phyloP scores from a whole-genome alignment of 2,113 vertebrate genomes.

The Pitta sordida region DNA sequence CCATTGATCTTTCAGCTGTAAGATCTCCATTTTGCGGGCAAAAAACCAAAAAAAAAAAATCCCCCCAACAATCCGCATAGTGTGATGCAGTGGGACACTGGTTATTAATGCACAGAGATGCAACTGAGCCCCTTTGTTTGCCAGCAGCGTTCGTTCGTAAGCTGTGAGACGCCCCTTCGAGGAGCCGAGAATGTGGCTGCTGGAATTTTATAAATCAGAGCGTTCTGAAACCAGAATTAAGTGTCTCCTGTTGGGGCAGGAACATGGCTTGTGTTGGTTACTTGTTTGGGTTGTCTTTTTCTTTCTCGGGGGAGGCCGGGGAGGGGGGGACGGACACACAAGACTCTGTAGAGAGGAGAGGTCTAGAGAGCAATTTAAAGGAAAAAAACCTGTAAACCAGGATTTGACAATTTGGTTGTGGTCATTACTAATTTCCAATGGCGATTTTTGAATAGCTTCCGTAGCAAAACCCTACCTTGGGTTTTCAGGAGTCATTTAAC shows the following conservation, averaged over 20 bases:
- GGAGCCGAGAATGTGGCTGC: neutral
- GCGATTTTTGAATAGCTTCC: neutral
- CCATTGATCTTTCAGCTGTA: neutral
- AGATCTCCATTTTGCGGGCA: slow-evolving; percentile 46
- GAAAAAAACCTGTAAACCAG: neutral
- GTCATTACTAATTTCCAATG: neutral
- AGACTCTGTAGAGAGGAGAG: neutral
- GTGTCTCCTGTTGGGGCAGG: neutral
- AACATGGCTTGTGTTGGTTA: neutral
- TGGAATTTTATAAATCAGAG: slow-evolving; percentile 47
- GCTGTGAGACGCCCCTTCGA: neutral
- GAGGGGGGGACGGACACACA: too few relatives aligned
- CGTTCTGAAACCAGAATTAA: neutral
- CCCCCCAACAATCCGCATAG: slow-evolving; percentile 18
- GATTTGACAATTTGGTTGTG: neutral
- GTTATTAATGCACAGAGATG: slow-evolving; percentile 54
- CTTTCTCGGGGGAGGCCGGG: neutral
- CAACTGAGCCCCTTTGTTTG: slow-evolving; percentile 66
- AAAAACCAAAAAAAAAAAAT: neutral
- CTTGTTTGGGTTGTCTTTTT: neutral
- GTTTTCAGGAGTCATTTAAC: neutral
- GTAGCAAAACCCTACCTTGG: neutral
- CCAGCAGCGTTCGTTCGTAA: slow-evolving; percentile 7
- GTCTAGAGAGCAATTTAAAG: neutral
- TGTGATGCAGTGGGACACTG: slow-evolving; percentile 45